Conservation (phyloP, 2,797 vertebrate genomes). For the Schizopygopsis pylzovi region DNA sequence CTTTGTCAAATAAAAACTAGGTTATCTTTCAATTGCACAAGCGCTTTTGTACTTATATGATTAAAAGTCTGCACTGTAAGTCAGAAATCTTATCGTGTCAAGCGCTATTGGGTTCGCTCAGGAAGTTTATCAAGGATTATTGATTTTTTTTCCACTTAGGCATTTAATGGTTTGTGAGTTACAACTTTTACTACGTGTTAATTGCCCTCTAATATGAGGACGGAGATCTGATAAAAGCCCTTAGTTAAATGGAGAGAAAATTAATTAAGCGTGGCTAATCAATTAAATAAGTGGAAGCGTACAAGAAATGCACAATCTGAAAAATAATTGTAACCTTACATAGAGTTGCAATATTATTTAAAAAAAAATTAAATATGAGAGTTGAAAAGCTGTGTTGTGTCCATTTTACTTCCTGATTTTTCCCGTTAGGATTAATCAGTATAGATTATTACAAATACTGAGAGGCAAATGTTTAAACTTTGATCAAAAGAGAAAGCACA, state of each 20-base stretch:
- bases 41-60: background rate
- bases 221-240: slow-evolving; percentile 55
- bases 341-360: background rate
- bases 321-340: slow-evolving; percentile 12
- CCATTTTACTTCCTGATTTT: background rate
- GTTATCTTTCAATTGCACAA: background rate
- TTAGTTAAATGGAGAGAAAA: slow-evolving; percentile 58
- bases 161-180: slow-evolving; percentile 48
- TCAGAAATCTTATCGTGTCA: background rate
- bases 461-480: slow-evolving; percentile 15
- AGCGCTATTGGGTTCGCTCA: slow-evolving; percentile 13
- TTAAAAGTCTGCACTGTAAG: slow-evolving; percentile 15
- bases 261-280: slow-evolving; percentile 49
- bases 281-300: slow-evolving; percentile 39
- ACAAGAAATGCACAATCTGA: slow-evolving; percentile 6
- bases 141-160: slow-evolving; percentile 49
- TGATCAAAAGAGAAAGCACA: slow-evolving; percentile 49
- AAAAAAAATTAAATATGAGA: background rate
- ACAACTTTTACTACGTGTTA: slow-evolving; percentile 56
- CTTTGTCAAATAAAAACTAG: background rate
- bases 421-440: background rate
- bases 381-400: background rate
- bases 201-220: slow-evolving; percentile 52
- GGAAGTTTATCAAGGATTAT: slow-evolving; percentile 43
- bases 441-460: background rate